Percentiles rank a stretch among this genome's conserved stretches.
These are phyloP conservation scores for Sinella curviseta DNA, from an alignment of 1,140 invertebrate genomes.

Conservation along the genomic window DNA sequence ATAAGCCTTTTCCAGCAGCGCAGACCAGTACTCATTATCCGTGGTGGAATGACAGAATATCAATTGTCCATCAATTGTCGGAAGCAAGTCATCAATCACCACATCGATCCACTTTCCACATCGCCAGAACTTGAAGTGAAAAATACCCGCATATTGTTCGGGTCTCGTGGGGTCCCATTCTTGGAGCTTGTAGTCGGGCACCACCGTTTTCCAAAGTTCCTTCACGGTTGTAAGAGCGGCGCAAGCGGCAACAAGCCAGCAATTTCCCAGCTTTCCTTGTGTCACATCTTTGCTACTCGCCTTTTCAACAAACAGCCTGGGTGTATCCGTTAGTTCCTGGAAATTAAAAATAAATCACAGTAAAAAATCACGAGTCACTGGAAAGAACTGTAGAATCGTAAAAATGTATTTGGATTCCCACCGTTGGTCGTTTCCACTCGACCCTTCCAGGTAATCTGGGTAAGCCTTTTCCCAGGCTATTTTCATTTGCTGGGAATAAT, in stretches of 20 bases:
- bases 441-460: slow-evolving; percentile 28
- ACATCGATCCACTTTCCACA: slow-evolving; percentile 47
- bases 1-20: slow-evolving; percentile 74
- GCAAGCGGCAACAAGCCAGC: slow-evolving; percentile 67
- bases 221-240: slow-evolving; percentile 64
- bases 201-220: slow-evolving; percentile 47
- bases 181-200: slow-evolving; percentile 49
- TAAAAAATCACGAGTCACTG: too few relatives aligned
- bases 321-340: slow-evolving; percentile 62
- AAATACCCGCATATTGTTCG: slow-evolving; percentile 57
- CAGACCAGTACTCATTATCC: slow-evolving; percentile 68
- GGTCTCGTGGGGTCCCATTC: slow-evolving; percentile 47
- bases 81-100: slow-evolving; percentile 67
- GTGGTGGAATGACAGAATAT: slow-evolving; percentile 68
- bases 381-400: slow-evolving; percentile 52
- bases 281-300: slow-evolving; percentile 66
- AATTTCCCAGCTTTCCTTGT: slow-evolving; percentile 65
- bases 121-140: slow-evolving; percentile 59
- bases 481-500: slow-evolving; percentile 56
- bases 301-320: slow-evolving; percentile 64
- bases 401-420: too few relatives aligned
- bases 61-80: slow-evolving; percentile 65
- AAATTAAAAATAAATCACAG: slow-evolving; percentile 21
- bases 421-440: slow-evolving; percentile 47
- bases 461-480: slow-evolving; percentile 40